These are phyloP conservation scores for Melanotaenia duboulayi DNA, from an alignment of 2,113 vertebrate genomes.

Conservation along the genomic window DNA sequence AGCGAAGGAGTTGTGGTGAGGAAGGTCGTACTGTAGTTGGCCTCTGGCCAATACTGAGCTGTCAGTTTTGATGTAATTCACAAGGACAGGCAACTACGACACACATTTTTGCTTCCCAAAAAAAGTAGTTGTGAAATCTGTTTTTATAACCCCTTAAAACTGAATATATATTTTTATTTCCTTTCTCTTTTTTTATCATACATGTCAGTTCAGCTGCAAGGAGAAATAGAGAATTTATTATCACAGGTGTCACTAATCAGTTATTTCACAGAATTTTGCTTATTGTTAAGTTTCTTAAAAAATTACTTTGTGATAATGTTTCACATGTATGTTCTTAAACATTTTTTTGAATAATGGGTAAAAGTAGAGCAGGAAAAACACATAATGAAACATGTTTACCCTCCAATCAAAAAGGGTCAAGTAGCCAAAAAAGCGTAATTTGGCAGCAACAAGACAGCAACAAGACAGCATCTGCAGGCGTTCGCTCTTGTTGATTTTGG, in stretches of 20 bases:
- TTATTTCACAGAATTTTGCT: too few species aligned
- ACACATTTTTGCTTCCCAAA: background rate
- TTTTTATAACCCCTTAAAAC: background rate
- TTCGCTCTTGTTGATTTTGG: conserved; percentile 74
- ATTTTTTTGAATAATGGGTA: background rate
- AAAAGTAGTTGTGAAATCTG: background rate
- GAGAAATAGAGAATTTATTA: too few species aligned
- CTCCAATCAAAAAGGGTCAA: conserved; percentile 59
- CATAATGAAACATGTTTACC: conserved; percentile 2
- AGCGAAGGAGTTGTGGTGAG: background rate
- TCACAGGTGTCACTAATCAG: too few species aligned
- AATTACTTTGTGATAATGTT: background rate
- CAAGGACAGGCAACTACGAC: conserved; percentile 12
- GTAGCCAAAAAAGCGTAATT: conserved; percentile 52
- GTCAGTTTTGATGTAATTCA: conserved; percentile 32
- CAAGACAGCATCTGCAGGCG: conserved; percentile 58
- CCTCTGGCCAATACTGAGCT: conserved; percentile 5
- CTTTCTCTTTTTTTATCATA: background rate
- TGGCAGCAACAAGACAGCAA: conserved; percentile 57
- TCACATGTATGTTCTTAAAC: background rate
- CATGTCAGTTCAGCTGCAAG: background rate
- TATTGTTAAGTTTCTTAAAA: background rate
- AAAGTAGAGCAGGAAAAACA: conserved; percentile 14
- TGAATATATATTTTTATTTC: too few species aligned
- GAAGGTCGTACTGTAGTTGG: conserved; percentile 22